A percentile compares a stretch with the other conserved stretches of the same genome.
These are phyloP conservation scores for Antheraea pernyi DNA, from an alignment of 1,140 invertebrate species.

Conservation along the genomic window DNA sequence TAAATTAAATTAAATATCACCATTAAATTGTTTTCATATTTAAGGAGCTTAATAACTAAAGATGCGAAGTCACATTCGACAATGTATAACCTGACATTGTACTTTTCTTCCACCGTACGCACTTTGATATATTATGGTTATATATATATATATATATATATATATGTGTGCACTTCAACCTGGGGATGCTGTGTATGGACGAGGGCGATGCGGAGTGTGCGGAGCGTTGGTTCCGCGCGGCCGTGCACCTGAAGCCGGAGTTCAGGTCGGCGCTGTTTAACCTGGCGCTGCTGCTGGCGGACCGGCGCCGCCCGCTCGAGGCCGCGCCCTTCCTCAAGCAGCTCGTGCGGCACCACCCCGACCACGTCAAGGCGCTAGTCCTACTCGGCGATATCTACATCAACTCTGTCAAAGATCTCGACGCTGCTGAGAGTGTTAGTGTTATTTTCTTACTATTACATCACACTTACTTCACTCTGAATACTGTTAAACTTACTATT, in stretches of 20 bases:
- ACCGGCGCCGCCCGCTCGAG: conserved; percentile 92
- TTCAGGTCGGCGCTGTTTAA: conserved; percentile 97
- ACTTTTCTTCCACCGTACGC: too few relatives aligned
- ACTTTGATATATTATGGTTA: too few relatives aligned
- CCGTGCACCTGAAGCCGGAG: conserved; percentile 90
- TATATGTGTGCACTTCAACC: too few relatives aligned
- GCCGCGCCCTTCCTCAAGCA: conserved; percentile 96
- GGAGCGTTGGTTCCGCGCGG: conserved; percentile 92
- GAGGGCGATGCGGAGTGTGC: conserved; percentile 92
- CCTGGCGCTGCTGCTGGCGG: conserved; percentile 93
- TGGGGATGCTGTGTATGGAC: conserved; percentile 98
- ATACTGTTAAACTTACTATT: too few relatives aligned
- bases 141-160: too few relatives aligned
- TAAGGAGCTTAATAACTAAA: too few relatives aligned
- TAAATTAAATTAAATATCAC: too few relatives aligned
- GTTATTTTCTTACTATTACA: background rate
- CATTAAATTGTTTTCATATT: too few relatives aligned
- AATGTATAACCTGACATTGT: too few relatives aligned
- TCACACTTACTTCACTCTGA: too few relatives aligned
- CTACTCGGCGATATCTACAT: conserved; percentile 98
- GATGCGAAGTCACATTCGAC: too few relatives aligned
- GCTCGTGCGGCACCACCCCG: conserved; percentile 93
- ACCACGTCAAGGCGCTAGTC: conserved; percentile 97
- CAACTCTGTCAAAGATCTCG: conserved; percentile 96
- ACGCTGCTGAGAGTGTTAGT: conserved; percentile 93